Evolutionary conservation across 2,797 vertebrate genomes (phyloP), one percentile per base, ranked within the genome.

Genomic region (Pangasius djambal): DNA sequence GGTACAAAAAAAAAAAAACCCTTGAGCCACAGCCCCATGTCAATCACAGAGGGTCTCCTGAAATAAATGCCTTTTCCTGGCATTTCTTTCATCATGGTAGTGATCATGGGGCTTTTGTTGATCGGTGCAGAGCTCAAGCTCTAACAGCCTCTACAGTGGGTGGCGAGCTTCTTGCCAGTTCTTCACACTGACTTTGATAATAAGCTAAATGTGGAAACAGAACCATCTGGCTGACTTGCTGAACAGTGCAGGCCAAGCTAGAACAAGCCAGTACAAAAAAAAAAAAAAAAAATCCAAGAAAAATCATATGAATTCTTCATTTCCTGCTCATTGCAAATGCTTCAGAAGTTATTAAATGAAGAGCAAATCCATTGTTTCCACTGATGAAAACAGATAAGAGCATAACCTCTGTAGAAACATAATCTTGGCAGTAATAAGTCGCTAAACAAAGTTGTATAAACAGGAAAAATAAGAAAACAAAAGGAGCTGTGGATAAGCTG

Each of bases 201-300:
- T 69, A 87, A 90, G 91, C 90, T 92, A 87, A 90, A 91, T 90
- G 85, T 67, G 87, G 87, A 87, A 92, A 90, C 88, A 86, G 88
- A 83, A 81, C 88, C 88, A 90, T 92, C 88, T 90, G 89, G 63
- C 88, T 89, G 81, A 88, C 86, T 89, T 44, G 40, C 79, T 78
- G 50, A 82, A 86, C 65, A 89, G 85, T 87, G 28, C 87, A 82
- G 57, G 67, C 86, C 65, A 89, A 77, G 87, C 79, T 48, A 86
- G 48, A 79, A 18, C 34, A 70, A 70, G n/a, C 3, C 34, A 37
- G 12, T 61, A 40, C 40, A 61, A 22, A 28, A 69, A 67, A 31
- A n/a, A 37, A 34, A 34, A 37, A 77, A 48, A 74, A 40, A 50
- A 18, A 34, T 20, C 15, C 5, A 37, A 44, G 67, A 7, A 70